Evolutionary conservation across 2,888 invertebrate genomes (phyloP).

Genomic region (Pollenia labialis): DNA sequence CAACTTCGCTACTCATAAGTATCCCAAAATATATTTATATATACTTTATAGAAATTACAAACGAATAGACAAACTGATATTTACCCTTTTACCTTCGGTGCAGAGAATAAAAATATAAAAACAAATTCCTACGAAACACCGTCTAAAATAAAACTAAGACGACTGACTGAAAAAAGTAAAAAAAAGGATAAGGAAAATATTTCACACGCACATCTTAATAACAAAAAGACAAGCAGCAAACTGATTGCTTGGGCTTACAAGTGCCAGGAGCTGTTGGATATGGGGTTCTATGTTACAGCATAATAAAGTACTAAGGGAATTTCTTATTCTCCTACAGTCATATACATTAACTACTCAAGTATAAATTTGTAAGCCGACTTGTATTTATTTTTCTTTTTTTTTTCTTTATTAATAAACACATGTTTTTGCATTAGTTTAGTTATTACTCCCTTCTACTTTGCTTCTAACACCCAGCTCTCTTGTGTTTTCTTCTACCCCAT

Average conservation of each 20-base stretch:
- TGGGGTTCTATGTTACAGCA: conserved; percentile 22
- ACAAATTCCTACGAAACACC: conserved; percentile 26
- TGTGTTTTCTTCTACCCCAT: conserved; percentile 52
- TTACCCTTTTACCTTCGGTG: too few relatives aligned
- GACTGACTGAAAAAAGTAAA: neutral
- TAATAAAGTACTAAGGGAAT: conserved; percentile 66
- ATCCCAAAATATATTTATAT: too few relatives aligned
- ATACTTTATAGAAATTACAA: too few relatives aligned
- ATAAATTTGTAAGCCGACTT: conserved; percentile 48
- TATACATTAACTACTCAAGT: neutral
- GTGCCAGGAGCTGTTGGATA: conserved; percentile 1
- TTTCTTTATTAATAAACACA: conserved; percentile 67
- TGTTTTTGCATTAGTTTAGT: conserved; percentile 31
- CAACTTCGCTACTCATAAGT: too few relatives aligned
- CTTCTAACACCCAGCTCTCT: neutral
- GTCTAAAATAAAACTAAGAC: neutral
- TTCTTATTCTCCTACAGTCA: neutral
- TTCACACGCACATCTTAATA: conserved; percentile 57
- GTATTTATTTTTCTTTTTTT: conserved; percentile 40
- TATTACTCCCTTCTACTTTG: neutral
- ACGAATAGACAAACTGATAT: too few relatives aligned
- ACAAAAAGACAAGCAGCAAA: neutral
- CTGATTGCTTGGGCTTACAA: conserved; percentile 11
- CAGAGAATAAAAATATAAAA: neutral
- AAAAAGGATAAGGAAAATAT: conserved; percentile 18